Conservation (phyloP, 2,113 vertebrate genomes). For the Nymphicus hollandicus region DNA sequence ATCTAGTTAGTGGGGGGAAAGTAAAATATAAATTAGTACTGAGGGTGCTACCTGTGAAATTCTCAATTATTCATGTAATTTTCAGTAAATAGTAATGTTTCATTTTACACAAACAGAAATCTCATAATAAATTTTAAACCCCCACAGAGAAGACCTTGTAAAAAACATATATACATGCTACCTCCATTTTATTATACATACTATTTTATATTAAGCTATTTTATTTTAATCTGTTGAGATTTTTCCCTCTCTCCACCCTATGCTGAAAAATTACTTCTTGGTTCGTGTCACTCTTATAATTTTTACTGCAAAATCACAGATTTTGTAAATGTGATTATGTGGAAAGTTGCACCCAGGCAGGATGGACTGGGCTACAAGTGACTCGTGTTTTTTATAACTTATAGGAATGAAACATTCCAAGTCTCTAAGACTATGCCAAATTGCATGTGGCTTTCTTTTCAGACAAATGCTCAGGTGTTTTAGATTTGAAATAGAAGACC, state of each 20-base stretch:
- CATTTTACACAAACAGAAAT: not conserved
- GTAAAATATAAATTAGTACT: not conserved
- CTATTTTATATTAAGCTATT: not conserved
- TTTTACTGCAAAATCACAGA: not conserved
- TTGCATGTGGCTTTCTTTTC: not conserved
- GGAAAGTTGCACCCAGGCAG: not conserved
- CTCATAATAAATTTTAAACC: not conserved
- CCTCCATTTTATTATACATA: not conserved
- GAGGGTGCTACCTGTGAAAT: not conserved
- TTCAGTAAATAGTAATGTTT: not conserved
- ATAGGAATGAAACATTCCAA: not conserved
- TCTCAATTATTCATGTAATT: not conserved
- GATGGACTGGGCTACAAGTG: not conserved
- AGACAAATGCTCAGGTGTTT: not conserved
- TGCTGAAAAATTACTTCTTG: not conserved
- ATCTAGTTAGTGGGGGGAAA: not conserved
- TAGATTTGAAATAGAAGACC: not conserved
- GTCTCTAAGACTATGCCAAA: not conserved
- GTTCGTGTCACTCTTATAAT: not conserved
- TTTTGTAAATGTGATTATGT: not conserved
- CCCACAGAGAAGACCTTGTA: not conserved
- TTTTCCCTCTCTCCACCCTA: not conserved
- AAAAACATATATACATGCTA: not conserved
- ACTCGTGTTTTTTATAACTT: not conserved
- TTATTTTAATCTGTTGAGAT: not conserved